A percentile compares a stretch with the other conserved stretches of the same genome.
Conservation (phyloP, 2,888 invertebrate genomes). For the Lepidocyrtoides sp. region DNA sequence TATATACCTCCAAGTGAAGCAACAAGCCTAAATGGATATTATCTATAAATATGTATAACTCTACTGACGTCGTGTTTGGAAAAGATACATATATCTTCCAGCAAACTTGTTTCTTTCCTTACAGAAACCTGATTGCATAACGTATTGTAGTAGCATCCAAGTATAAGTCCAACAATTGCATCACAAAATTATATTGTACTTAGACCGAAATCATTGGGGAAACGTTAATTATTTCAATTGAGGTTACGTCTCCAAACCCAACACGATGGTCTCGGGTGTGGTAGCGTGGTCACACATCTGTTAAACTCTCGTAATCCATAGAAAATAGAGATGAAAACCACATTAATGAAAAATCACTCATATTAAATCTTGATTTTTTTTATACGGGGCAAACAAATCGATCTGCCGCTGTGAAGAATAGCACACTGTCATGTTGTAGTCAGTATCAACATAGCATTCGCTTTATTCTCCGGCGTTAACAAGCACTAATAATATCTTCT, state of each 20-base stretch:
- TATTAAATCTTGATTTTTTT: background rate
- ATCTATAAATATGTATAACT: no score
- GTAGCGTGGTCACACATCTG: slow-evolving; percentile 39
- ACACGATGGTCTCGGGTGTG: slow-evolving; percentile 51
- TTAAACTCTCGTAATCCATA: slow-evolving; percentile 7
- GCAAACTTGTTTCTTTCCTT: background rate
- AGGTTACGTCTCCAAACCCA: slow-evolving; percentile 37
- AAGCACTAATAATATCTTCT: background rate
- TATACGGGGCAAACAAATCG: background rate
- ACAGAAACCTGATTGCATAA: background rate
- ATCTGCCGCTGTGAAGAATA: no score
- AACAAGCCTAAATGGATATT: background rate
- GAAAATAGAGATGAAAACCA: background rate
- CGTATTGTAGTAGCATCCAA: background rate
- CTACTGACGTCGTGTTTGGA: no score
- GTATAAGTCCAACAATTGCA: background rate
- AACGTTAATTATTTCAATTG: slow-evolving; percentile 50
- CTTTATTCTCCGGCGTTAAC: background rate
- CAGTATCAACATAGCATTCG: no score
- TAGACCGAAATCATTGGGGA: background rate
- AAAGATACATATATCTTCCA: background rate
- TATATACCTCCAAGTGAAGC: background rate
- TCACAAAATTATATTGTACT: slow-evolving; percentile 1
- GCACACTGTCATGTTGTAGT: no score
- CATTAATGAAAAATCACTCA: background rate